A percentile compares a stretch with the other conserved stretches of the same genome.
These are phyloP conservation scores for Drosophila simulans DNA, from an alignment of 1,140 invertebrate genomes.

Conservation along the genomic window DNA sequence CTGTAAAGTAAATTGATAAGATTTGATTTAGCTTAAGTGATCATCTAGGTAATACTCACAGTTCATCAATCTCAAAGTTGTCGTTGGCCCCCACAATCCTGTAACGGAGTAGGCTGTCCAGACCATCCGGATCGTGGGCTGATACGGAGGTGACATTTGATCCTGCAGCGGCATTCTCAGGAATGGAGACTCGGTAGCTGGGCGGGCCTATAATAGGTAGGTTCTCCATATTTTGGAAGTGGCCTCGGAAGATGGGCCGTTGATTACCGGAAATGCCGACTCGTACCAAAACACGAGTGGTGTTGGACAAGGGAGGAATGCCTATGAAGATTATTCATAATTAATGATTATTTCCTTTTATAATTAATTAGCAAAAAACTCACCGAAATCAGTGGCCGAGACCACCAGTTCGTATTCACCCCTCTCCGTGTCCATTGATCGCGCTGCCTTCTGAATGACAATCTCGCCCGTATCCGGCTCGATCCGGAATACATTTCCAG, in stretches of 20 bases:
- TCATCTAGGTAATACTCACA: slow-evolving; percentile 84
- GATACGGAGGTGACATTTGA: slow-evolving; percentile 89
- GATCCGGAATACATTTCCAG: slow-evolving; percentile 86
- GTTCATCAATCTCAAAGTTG: slow-evolving; percentile 91
- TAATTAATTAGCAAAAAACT: neutral
- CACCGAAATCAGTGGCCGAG: slow-evolving; percentile 90
- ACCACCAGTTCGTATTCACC: slow-evolving; percentile 90
- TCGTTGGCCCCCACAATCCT: slow-evolving; percentile 91
- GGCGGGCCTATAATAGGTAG: slow-evolving; percentile 86
- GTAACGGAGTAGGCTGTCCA: slow-evolving; percentile 89
- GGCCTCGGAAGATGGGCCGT: slow-evolving; percentile 90
- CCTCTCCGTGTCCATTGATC: slow-evolving; percentile 89
- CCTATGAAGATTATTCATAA: slow-evolving; percentile 22
- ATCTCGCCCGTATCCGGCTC: slow-evolving; percentile 90
- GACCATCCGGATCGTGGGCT: slow-evolving; percentile 91
- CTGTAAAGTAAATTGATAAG: slow-evolving; percentile 72
- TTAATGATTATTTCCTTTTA: neutral
- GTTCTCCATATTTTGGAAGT: slow-evolving; percentile 87
- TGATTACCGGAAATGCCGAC: slow-evolving; percentile 92
- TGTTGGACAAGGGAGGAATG: slow-evolving; percentile 87
- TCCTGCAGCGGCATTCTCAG: slow-evolving; percentile 89
- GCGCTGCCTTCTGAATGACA: slow-evolving; percentile 87
- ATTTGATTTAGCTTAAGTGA: neutral
- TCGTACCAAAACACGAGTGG: slow-evolving; percentile 88
- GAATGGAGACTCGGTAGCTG: slow-evolving; percentile 89